A percentile compares a stretch with the other conserved stretches of the same genome.
Evolutionary conservation across 2,888 invertebrate genomes (phyloP).

Genomic region (Drosophila basisetae): DNA sequence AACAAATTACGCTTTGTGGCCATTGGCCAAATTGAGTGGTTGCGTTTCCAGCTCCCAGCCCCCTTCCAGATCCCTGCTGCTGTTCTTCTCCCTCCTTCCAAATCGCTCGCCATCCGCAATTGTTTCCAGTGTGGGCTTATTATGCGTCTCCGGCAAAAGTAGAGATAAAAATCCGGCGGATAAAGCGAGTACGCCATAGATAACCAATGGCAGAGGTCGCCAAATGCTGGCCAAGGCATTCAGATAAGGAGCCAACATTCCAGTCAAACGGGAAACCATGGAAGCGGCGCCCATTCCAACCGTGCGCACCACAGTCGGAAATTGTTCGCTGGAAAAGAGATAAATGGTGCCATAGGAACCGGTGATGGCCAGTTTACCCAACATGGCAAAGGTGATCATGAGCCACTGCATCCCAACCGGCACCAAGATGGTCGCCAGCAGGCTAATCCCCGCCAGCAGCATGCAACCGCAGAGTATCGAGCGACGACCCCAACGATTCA

Average conservation of each 20-base stretch:
- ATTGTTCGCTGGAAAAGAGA: constrained; percentile 91
- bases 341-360: constrained; percentile 91
- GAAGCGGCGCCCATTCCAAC: constrained; percentile 94
- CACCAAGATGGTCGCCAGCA: constrained; percentile 87
- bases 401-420: constrained; percentile 87
- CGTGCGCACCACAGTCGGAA: constrained; percentile 92
- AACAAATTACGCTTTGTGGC: constrained; percentile 38
- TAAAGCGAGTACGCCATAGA: constrained; percentile 90
- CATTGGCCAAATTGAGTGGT: constrained; percentile 63
- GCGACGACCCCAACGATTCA: constrained; percentile 90
- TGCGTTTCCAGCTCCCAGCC: constrained; percentile 66
- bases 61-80: constrained; percentile 55
- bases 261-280: constrained; percentile 93
- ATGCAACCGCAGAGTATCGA: constrained; percentile 89
- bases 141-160: constrained; percentile 92
- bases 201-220: constrained; percentile 89
- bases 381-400: constrained; percentile 88
- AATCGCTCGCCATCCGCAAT: constrained; percentile 92
- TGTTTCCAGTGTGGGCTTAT: constrained; percentile 91
- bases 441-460: constrained; percentile 87
- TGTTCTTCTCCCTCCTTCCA: constrained; percentile 84
- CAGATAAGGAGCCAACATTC: constrained; percentile 89
- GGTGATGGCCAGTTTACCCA: constrained; percentile 90
- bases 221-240: constrained; percentile 88
- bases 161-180: constrained; percentile 90